These are phyloP conservation scores for Octopus bimaculoides DNA, from an alignment of 1,140 invertebrate genomes.

Conservation along the genomic window DNA sequence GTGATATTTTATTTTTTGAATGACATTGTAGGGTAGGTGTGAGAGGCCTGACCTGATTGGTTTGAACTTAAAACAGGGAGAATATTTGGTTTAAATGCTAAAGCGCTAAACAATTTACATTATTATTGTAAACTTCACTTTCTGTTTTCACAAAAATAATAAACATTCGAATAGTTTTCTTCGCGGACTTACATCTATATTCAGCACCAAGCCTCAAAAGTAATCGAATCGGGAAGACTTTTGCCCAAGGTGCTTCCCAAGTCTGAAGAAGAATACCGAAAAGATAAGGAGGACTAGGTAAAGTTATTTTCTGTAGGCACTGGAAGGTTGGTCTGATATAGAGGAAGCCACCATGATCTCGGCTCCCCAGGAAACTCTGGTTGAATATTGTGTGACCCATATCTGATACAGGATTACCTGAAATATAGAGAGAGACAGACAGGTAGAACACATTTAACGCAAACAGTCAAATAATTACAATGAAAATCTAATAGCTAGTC, in stretches of 20 bases:
- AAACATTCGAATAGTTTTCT: too few relatives aligned
- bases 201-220: constrained; percentile 80
- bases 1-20: too few relatives aligned
- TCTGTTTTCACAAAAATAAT: neutral
- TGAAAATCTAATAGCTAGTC: too few relatives aligned
- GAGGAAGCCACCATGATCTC: constrained; percentile 80
- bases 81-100: too few relatives aligned
- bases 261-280: constrained; percentile 80
- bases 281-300: constrained; percentile 76
- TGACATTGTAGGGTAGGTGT: too few relatives aligned
- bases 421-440: constrained; percentile 25
- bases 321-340: constrained; percentile 81
- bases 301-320: constrained; percentile 72
- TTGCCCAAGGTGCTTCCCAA: constrained; percentile 85
- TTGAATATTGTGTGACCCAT: constrained; percentile 65
- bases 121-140: neutral
- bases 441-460: neutral
- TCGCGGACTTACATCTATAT: constrained; percentile 66
- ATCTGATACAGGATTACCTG: constrained; percentile 72
- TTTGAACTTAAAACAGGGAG: too few relatives aligned
- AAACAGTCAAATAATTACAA: too few relatives aligned
- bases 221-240: constrained; percentile 76
- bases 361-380: constrained; percentile 70
- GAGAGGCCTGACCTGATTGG: too few relatives aligned
- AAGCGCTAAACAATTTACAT: neutral